Conservation (phyloP, 1,140 invertebrate species). For the Platyura marginata region DNA sequence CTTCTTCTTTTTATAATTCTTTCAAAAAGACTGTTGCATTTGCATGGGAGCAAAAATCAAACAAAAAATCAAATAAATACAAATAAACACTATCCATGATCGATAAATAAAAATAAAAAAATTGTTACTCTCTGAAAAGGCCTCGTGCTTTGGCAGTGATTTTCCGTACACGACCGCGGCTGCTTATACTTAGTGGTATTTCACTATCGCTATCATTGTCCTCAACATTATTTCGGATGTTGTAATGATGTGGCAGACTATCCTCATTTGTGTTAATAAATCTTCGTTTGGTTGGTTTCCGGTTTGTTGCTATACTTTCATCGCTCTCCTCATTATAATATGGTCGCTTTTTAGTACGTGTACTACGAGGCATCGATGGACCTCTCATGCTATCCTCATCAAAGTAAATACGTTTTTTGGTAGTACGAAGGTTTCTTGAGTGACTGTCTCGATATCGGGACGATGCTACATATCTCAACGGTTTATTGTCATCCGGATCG, state of each 20-base stretch:
- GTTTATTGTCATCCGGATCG: conserved; percentile 31
- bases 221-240: conserved; percentile 9
- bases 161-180: conserved; percentile 63
- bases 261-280: background rate
- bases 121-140: conserved; percentile 35
- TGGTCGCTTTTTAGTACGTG: conserved; percentile 29
- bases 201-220: conserved; percentile 22
- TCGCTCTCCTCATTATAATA: conserved; percentile 44
- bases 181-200: conserved; percentile 48
- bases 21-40: background rate
- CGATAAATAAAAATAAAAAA: background rate
- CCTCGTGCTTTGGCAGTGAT: conserved; percentile 59
- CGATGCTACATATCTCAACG: conserved; percentile 22
- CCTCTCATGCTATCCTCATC: background rate
- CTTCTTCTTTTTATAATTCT: background rate
- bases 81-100: background rate
- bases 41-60: background rate
- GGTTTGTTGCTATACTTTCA: conserved; percentile 12
- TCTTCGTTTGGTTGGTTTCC: conserved; percentile 7
- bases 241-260: background rate
- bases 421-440: conserved; percentile 5
- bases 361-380: conserved; percentile 7
- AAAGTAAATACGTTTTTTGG: no score
- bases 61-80: background rate
- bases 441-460: conserved; percentile 6